These are phyloP conservation scores for Drosophila sp. DNA, from an alignment of 1,140 invertebrate genomes.

Conservation along the genomic window DNA sequence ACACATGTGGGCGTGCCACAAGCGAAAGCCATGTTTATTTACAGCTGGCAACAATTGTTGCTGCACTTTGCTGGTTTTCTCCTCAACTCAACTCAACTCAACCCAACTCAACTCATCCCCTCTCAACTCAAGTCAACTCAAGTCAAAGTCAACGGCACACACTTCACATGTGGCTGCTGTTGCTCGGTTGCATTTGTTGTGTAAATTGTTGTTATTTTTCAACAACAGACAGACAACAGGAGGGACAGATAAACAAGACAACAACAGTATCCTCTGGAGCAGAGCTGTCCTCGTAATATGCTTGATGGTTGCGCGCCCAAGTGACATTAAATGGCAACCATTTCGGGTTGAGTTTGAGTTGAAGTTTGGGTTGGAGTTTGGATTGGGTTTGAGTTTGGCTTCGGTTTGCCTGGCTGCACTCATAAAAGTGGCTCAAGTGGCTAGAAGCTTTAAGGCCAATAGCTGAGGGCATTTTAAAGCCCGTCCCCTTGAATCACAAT, in stretches of 20 bases:
- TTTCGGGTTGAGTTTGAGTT: slow-evolving; percentile 41
- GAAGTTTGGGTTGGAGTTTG: background rate
- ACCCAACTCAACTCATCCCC: slow-evolving; percentile 56
- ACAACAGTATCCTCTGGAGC: slow-evolving; percentile 18
- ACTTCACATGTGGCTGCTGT: slow-evolving; percentile 71
- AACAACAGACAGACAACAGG: slow-evolving; percentile 38
- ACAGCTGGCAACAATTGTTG: slow-evolving; percentile 81
- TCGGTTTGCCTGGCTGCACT: slow-evolving; percentile 40
- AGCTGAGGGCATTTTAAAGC: slow-evolving; percentile 65
- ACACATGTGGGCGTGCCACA: slow-evolving; percentile 41
- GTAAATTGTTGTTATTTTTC: slow-evolving; percentile 78
- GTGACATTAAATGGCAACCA: slow-evolving; percentile 79
- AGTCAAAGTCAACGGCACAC: slow-evolving; percentile 69
- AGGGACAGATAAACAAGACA: slow-evolving; percentile 7
- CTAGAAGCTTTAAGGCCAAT: slow-evolving; percentile 56
- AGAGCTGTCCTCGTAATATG: slow-evolving; percentile 64
- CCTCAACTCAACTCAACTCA: slow-evolving; percentile 52
- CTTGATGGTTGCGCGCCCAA: slow-evolving; percentile 77
- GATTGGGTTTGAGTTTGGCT: slow-evolving; percentile 15
- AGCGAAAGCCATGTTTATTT: slow-evolving; percentile 77
- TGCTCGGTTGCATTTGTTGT: slow-evolving; percentile 64
- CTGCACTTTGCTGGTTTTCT: slow-evolving; percentile 70
- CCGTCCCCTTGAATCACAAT: background rate
- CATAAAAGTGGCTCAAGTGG: slow-evolving; percentile 76
- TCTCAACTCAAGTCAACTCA: slow-evolving; percentile 58